These are phyloP conservation scores for Pseudomyrmex cubaensis DNA, from an alignment of 1,140 invertebrate genomes.

Conservation along the genomic window DNA sequence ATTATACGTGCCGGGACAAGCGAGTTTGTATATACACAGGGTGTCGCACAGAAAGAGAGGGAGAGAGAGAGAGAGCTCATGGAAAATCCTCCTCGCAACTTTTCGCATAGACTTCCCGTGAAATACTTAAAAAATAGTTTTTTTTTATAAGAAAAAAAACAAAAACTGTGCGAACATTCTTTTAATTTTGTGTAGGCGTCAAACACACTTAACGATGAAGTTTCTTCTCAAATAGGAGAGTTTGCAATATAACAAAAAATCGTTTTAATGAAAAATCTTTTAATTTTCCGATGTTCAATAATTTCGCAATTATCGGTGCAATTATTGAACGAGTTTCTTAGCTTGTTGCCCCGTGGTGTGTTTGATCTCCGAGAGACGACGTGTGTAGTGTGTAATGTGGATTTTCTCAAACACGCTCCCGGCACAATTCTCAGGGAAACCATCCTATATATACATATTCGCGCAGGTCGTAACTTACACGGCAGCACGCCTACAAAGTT, in stretches of 20 bases:
- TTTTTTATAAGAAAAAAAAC: too few species aligned
- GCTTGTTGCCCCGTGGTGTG: background rate
- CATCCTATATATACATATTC: slow-evolving; percentile 22
- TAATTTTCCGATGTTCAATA: background rate
- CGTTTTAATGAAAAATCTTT: slow-evolving; percentile 14
- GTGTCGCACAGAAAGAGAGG: background rate
- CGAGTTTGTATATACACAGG: background rate
- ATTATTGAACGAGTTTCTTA: background rate
- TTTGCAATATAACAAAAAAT: background rate
- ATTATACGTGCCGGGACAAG: background rate
- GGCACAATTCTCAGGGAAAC: slow-evolving; percentile 16
- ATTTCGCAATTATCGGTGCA: slow-evolving; percentile 11
- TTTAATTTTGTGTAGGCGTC: too few species aligned
- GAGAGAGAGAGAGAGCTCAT: too few species aligned
- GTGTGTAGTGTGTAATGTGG: background rate
- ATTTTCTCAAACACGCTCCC: background rate
- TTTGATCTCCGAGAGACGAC: background rate
- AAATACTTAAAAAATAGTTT: background rate
- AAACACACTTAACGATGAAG: too few species aligned
- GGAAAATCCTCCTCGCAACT: too few species aligned
- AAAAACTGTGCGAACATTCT: too few species aligned
- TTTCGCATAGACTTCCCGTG: background rate
- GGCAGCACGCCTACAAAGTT: slow-evolving; percentile 45
- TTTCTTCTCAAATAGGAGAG: too few species aligned
- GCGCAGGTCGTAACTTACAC: slow-evolving; percentile 46